Evolutionary conservation across 1,140 invertebrate species (phyloP), one percentile per base, ranked within the genome.

Genomic region (Psilanteris sp.): DNA sequence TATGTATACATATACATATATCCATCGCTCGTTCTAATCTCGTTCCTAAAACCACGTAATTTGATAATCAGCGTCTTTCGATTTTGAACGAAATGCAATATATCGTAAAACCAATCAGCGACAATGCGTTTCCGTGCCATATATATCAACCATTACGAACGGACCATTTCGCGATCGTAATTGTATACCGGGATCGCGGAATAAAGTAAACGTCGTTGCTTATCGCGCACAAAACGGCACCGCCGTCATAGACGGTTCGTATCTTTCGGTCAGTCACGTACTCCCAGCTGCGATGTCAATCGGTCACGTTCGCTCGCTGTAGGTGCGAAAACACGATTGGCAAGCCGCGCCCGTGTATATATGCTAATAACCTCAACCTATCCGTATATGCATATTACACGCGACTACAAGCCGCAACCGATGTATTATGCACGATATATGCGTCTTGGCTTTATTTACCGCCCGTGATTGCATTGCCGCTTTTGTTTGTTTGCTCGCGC

Each of bases 401-500:
- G n/a, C 29, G 36, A 32, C 24, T 46, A 39, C 27, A 16, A 64
- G 54, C 50, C 39, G 32, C 24, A n/a, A n/a, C 61, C 54, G 27
- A 73, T 64, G 68, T 50, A 73, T 64, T 57, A 73, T 73, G 68
- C 57, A 72, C 68, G 48, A n/a, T n/a, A 41, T 34, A 64, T 73
- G 68, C 34, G 41, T 72, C 55, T 54, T 57, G 57, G 36, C 13
- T 61, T 24, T 48, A 41, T 62, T 66, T 57, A 72, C 43, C 43
- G 67, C 31, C 41, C 39, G 48, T 72, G 50, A 72, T 72, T 62
- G 50, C 41, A 29, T 55, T 55, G 20, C 59, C n/a, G 64, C n/a
- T 46, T 55, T 61, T 62, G 61, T 61, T 66, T 74, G 61, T 54
- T 67, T 54, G 52, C 32, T 43, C 32, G 11, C 48, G 29, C 27